Evolutionary conservation across 2,797 vertebrate species (phyloP), one percentile per base, ranked within the genome.

Genomic region (Bryconaethiops microstoma): DNA sequence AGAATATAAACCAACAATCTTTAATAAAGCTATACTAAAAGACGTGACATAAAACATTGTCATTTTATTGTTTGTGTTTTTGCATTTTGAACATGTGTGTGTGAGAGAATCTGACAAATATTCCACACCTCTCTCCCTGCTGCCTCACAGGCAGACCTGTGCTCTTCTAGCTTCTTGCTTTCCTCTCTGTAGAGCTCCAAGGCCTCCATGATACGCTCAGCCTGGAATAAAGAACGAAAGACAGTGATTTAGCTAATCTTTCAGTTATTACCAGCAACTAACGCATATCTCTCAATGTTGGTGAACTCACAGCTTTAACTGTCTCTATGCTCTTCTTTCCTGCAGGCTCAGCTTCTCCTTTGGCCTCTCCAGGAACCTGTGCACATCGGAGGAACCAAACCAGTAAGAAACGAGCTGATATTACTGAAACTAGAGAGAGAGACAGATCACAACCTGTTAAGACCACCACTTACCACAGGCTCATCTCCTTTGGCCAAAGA

Each of bases 201-300:
- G 62, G 98, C 97, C 91, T 99, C 98, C 98, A 99, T 99, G 90
- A 99, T 96, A 74, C 92, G 92, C 91, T 99, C 98, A 0, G 98
- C 96, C 98, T 99, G 87, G 4, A 59, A 7, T 2, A 13, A 42
- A 57, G 16, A 8, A 74, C 5, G 50, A 73, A 10, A 17, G 12
- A 55, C 0, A 29, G 23, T 35, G 13, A 72, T 45, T 65, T 8
- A 17, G 0, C 17, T 39, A 5, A 59, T 59, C 5, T 21, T 19
- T n/a, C 17, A 17, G 12, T 8, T 21, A 13, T 69, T 1, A 48
- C 13, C 4, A 10, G 4, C 55, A 40, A 52, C 10, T 50, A 50
- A 50, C 48, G 1, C 13, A 12, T 13, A 62, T 23, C 52, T 29
- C 40, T 54, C 16, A 29, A 25, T 55, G 21, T 12, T 48, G 42